These are phyloP conservation scores for Arge pagana DNA, from an alignment of 2,888 invertebrate genomes.

Conservation along the genomic window DNA sequence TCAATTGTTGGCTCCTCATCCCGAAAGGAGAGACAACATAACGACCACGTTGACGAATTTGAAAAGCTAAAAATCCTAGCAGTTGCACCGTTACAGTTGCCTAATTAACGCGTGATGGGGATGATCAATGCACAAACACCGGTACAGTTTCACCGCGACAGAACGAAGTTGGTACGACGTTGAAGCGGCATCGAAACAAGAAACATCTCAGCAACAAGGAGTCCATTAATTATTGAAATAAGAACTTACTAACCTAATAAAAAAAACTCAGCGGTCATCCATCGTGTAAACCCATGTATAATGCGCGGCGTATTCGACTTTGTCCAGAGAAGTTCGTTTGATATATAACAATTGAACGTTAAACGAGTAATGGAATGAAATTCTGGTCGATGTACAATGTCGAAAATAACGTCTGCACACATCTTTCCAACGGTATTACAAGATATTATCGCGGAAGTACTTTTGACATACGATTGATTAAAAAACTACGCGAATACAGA, in stretches of 20 bases:
- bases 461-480: not conserved
- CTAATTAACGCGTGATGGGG: no score
- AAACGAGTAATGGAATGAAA: no score
- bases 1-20: no score
- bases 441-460: no score
- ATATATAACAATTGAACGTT: not conserved
- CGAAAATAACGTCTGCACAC: conserved; percentile 44
- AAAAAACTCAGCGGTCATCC: conserved; percentile 9
- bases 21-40: no score
- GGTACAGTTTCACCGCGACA: no score
- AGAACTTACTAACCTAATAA: conserved; percentile 12
- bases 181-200: not conserved
- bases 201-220: not conserved
- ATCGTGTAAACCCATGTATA: not conserved
- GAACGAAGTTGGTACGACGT: not conserved
- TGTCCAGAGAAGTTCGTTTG: not conserved
- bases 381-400: conserved; percentile 22
- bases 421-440: conserved; percentile 50
- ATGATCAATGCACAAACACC: no score
- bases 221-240: conserved; percentile 12
- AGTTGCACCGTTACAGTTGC: not conserved
- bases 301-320: not conserved
- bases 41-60: not conserved
- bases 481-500: not conserved
- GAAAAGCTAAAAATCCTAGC: not conserved